phyloP scores from a whole-genome alignment of 2,113 vertebrate genomes.

The Dasypus novemcinctus region DNA sequence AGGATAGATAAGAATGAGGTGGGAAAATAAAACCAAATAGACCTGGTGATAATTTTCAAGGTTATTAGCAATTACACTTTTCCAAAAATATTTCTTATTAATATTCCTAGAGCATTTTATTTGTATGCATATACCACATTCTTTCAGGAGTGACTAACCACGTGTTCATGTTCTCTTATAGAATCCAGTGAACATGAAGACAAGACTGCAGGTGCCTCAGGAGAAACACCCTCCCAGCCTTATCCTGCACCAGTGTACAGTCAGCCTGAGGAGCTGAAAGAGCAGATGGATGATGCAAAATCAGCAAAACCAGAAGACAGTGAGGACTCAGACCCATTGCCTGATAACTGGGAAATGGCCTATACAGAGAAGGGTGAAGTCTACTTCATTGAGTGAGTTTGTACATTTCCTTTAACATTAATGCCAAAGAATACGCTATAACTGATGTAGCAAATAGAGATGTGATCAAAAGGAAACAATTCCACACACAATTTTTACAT shows the following conservation, averaged over 20 bases:
- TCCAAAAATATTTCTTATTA: too few species aligned
- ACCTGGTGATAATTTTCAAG: too few species aligned
- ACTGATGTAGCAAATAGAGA: background rate
- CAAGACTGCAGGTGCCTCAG: constrained; percentile 91
- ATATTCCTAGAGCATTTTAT: too few species aligned
- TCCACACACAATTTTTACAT: background rate
- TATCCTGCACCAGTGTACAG: constrained; percentile 88
- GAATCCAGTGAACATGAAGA: constrained; percentile 98
- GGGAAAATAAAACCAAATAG: too few species aligned
- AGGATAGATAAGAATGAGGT: background rate
- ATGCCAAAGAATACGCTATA: background rate
- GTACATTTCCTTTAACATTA: constrained; percentile 41
- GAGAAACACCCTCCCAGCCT: constrained; percentile 87
- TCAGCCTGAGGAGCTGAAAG: constrained; percentile 87
- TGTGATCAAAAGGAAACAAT: background rate
- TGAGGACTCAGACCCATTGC: constrained; percentile 92
- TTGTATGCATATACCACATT: background rate
- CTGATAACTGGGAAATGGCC: constrained; percentile 99
- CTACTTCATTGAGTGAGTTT: constrained; percentile 98
- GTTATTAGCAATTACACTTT: too few species aligned
- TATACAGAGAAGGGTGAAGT: constrained; percentile 99
- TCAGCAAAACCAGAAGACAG: constrained; percentile 90
- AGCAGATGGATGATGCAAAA: constrained; percentile 88
- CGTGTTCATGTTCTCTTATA: constrained; percentile 74
- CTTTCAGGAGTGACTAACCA: background rate